Percentiles rank a stretch among this genome's conserved stretches.
Conservation (phyloP, 1,140 invertebrate species). For the Drosophila neocordata region DNA sequence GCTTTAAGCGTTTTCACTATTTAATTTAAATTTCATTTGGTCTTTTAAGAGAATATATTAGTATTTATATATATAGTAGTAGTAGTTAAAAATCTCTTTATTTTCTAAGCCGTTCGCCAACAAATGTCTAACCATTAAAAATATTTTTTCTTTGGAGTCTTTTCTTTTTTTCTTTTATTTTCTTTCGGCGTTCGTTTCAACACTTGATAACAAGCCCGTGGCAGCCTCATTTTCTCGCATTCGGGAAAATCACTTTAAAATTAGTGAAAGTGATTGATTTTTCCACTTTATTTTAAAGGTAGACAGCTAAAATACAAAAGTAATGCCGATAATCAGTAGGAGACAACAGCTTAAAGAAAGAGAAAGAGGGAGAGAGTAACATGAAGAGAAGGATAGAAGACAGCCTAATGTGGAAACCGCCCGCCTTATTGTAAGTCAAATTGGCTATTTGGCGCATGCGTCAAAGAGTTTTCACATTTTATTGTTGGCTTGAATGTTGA, state of each 20-base stretch:
- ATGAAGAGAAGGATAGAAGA: too few relatives aligned
- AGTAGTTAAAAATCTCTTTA: slow-evolving; percentile 57
- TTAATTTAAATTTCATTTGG: slow-evolving; percentile 71
- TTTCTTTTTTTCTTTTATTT: slow-evolving; percentile 31
- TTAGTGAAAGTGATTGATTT: slow-evolving; percentile 80
- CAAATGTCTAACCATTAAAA: slow-evolving; percentile 60
- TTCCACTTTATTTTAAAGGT: slow-evolving; percentile 69
- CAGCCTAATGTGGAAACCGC: slow-evolving; percentile 44
- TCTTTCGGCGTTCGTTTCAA: slow-evolving; percentile 62
- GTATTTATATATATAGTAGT: neutral
- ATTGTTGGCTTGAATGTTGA: neutral
- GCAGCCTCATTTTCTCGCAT: slow-evolving; percentile 59
- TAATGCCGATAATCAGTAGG: slow-evolving; percentile 71
- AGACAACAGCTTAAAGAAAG: slow-evolving; percentile 24
- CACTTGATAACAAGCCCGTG: slow-evolving; percentile 67
- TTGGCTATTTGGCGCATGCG: slow-evolving; percentile 71
- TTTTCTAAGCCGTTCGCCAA: slow-evolving; percentile 44
- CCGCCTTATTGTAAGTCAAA: slow-evolving; percentile 37
- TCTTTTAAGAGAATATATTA: slow-evolving; percentile 1
- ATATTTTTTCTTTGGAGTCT: neutral
- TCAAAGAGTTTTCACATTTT: slow-evolving; percentile 43
- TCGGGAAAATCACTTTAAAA: slow-evolving; percentile 71
- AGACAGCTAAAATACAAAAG: slow-evolving; percentile 27
- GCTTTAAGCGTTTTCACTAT: slow-evolving; percentile 36
- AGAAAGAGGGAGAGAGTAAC: slow-evolving; percentile 26